Conservation (phyloP, 1,140 invertebrate species). For the Capitella teleta region DNA sequence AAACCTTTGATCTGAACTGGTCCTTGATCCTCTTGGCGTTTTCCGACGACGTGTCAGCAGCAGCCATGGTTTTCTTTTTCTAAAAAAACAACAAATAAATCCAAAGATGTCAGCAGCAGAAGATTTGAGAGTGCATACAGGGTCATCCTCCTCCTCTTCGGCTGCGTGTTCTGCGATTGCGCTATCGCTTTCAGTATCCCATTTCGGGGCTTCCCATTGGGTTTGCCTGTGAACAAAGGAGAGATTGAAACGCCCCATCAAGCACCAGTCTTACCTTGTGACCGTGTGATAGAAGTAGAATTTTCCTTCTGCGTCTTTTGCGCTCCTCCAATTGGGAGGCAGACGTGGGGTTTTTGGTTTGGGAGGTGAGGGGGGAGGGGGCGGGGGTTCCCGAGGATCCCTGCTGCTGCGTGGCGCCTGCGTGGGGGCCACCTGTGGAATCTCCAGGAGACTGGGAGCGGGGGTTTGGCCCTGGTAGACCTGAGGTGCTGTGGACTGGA, state of each 20-base stretch:
- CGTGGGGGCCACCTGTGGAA: background rate
- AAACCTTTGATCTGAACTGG: constrained; percentile 61
- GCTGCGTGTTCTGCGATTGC: constrained; percentile 38
- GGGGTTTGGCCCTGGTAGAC: background rate
- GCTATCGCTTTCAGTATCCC: constrained; percentile 31
- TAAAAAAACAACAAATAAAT: constrained; percentile 10
- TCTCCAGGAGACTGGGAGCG: background rate
- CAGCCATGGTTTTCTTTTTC: constrained; percentile 45
- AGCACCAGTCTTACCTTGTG: constrained; percentile 44
- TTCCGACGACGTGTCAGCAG: constrained; percentile 45
- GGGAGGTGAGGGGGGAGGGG: constrained; percentile 42
- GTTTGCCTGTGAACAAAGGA: constrained; percentile 45
- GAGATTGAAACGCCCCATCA: constrained; percentile 1
- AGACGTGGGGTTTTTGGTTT: constrained; percentile 50
- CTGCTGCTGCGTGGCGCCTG: background rate
- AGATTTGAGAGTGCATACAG: background rate
- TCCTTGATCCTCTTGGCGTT: constrained; percentile 60
- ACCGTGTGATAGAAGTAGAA: constrained; percentile 84
- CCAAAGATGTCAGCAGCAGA: background rate
- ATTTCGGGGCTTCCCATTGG: constrained; percentile 74
- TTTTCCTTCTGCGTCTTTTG: constrained; percentile 64
- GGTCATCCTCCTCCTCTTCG: background rate
- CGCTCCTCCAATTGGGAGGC: constrained; percentile 76
- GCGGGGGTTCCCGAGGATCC: constrained; percentile 24
- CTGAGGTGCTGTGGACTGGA: constrained; percentile 1